Evolutionary conservation across 1,140 invertebrate genomes (phyloP).

Genomic region (Polypedilum pembai): DNA sequence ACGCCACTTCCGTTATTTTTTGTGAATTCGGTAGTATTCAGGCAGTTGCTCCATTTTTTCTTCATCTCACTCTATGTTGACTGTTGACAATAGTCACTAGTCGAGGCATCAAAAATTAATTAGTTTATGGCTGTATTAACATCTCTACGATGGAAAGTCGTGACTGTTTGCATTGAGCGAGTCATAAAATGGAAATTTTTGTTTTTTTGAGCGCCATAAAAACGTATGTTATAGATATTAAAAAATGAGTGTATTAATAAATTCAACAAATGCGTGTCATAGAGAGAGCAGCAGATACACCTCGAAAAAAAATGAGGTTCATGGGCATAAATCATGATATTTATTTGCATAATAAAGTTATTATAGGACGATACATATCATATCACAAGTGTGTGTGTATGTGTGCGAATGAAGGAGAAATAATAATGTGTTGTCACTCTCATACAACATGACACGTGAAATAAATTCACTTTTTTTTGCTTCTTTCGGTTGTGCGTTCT

Average conservation of each 20-base stretch:
- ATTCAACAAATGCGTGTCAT: conserved; percentile 17
- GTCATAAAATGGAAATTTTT: neutral
- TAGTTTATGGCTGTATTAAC: neutral
- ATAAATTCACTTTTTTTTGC: neutral
- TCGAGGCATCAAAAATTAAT: neutral
- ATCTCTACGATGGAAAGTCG: neutral
- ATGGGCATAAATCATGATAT: conserved; percentile 28
- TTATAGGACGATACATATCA: conserved; percentile 9
- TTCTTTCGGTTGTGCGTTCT: neutral
- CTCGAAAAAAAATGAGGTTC: conserved; percentile 22
- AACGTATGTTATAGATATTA: conserved; percentile 3
- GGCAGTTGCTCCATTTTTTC: too few relatives aligned
- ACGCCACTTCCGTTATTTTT: neutral
- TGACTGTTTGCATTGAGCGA: neutral
- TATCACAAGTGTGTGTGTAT: neutral
- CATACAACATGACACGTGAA: neutral
- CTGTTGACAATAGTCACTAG: neutral
- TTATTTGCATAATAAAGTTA: conserved; percentile 29
- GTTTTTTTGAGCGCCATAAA: conserved; percentile 9
- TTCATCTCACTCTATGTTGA: neutral
- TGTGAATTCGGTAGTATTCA: too few relatives aligned
- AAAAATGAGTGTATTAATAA: conserved; percentile 14
- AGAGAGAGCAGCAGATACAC: neutral
- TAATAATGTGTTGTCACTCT: conserved; percentile 28
- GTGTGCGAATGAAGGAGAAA: neutral